phyloP scores from a whole-genome alignment of 2,797 vertebrate species.

The Alexandromys oeconomus region DNA sequence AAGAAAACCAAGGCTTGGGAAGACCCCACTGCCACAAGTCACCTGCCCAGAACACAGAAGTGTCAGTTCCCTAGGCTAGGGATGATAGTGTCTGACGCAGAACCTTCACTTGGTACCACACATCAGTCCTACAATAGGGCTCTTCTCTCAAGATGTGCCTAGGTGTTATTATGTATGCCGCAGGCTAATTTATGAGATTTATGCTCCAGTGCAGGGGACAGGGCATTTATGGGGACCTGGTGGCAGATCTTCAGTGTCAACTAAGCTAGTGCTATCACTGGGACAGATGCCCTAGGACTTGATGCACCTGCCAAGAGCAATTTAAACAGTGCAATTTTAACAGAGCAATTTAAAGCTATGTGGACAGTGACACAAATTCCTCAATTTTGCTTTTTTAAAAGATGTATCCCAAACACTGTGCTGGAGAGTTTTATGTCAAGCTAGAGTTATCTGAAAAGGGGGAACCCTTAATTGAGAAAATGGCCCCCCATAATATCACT shows the following conservation, averaged over 20 bases:
- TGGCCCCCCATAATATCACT: neutral
- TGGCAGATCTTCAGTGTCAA: rapidly evolving
- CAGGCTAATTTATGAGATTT: neutral
- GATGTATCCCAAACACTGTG: neutral
- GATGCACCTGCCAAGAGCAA: rapidly evolving
- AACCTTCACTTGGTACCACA: rapidly evolving
- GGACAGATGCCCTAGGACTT: rapidly evolving
- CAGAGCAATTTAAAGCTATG: neutral
- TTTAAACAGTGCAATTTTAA: too few relatives aligned
- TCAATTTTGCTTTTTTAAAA: neutral
- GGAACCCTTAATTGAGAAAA: neutral
- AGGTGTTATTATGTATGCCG: rapidly evolving
- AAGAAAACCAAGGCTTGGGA: neutral
- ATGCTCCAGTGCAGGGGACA: rapidly evolving
- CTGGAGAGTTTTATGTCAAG: neutral
- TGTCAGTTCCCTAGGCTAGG: rapidly evolving
- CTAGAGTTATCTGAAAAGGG: neutral
- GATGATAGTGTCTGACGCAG: rapidly evolving
- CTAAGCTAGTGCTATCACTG: rapidly evolving
- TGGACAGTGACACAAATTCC: neutral
- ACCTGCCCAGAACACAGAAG: neutral
- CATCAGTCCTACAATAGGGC: rapidly evolving
- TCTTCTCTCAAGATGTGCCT: rapidly evolving
- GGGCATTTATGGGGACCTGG: rapidly evolving
- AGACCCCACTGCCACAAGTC: rapidly evolving